Conservation (phyloP, 92 coral and sea anemone species). For the Porites rus region DNA sequence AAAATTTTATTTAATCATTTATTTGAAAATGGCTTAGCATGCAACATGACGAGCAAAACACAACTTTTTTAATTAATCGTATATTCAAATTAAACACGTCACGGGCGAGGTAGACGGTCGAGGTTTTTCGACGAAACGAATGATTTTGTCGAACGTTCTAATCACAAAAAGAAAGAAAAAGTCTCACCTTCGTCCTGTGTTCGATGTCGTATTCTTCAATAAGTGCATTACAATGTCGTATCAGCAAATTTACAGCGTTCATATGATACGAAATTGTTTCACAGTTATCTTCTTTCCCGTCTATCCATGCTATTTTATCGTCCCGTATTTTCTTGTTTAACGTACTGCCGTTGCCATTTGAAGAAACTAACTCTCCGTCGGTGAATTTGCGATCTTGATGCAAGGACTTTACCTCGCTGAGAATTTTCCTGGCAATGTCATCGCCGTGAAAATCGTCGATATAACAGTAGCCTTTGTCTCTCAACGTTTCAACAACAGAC, state of each 20-base stretch:
- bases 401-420: slow-evolving; percentile 76
- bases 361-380: slow-evolving; percentile 87
- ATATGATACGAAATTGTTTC: slow-evolving; percentile 73
- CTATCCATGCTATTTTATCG: slow-evolving; percentile 89
- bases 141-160: not conserved
- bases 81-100: too few species aligned
- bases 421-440: slow-evolving; percentile 60
- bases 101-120: too few species aligned
- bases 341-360: slow-evolving; percentile 64
- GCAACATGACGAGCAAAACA: not conserved
- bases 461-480: slow-evolving; percentile 74
- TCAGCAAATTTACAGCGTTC: slow-evolving; percentile 72
- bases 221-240: slow-evolving; percentile 68
- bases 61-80: too few species aligned
- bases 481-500: slow-evolving; percentile 58
- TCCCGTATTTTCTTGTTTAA: slow-evolving; percentile 82
- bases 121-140: not conserved
- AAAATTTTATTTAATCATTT: not conserved
- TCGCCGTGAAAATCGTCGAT: slow-evolving; percentile 86
- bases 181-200: slow-evolving; percentile 73
- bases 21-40: not conserved
- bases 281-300: slow-evolving; percentile 69
- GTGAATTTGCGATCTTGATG: slow-evolving; percentile 70
- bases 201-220: slow-evolving; percentile 70
- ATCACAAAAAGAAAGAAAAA: too few species aligned